A percentile compares a stretch with the other conserved stretches of the same genome.
Evolutionary conservation across 1,140 invertebrate genomes (phyloP).

Genomic region (Drosophila novamexicana): DNA sequence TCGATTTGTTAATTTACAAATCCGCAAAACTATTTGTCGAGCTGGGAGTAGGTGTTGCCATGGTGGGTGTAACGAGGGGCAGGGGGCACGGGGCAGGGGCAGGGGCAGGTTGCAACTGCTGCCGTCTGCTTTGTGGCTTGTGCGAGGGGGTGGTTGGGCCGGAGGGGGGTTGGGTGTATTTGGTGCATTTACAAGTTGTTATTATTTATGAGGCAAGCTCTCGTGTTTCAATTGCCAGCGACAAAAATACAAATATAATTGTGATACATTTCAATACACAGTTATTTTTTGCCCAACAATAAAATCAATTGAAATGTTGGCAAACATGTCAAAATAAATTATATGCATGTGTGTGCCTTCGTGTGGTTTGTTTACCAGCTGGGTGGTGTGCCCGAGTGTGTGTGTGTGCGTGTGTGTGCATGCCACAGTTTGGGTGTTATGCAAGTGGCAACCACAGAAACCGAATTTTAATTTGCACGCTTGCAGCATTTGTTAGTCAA

Average conservation of each 20-base stretch:
- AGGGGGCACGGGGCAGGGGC: neutral
- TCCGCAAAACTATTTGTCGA: constrained; percentile 77
- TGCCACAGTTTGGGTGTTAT: constrained; percentile 61
- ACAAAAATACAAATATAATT: constrained; percentile 56
- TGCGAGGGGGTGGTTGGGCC: neutral
- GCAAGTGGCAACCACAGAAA: constrained; percentile 82
- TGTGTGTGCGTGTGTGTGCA: constrained; percentile 43
- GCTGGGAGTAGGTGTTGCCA: constrained; percentile 37
- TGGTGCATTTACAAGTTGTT: constrained; percentile 67
- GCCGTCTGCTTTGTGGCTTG: constrained; percentile 70
- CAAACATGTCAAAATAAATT: constrained; percentile 85
- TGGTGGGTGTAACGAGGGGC: constrained; percentile 3
- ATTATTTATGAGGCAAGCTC: constrained; percentile 65
- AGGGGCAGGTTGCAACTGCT: neutral
- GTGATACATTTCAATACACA: constrained; percentile 75
- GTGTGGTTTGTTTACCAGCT: constrained; percentile 5
- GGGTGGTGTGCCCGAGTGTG: constrained; percentile 3
- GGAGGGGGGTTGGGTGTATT: constrained; percentile 6
- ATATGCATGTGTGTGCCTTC: constrained; percentile 57
- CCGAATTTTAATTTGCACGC: constrained; percentile 84
- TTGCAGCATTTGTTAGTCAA: constrained; percentile 74
- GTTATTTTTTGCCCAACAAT: constrained; percentile 76
- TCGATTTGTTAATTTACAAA: constrained; percentile 83
- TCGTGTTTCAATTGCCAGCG: constrained; percentile 65
- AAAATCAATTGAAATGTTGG: constrained; percentile 84